Evolutionary conservation across 2,888 invertebrate species (phyloP), one percentile per base, ranked within the genome.

Genomic region (Acleris literana): DNA sequence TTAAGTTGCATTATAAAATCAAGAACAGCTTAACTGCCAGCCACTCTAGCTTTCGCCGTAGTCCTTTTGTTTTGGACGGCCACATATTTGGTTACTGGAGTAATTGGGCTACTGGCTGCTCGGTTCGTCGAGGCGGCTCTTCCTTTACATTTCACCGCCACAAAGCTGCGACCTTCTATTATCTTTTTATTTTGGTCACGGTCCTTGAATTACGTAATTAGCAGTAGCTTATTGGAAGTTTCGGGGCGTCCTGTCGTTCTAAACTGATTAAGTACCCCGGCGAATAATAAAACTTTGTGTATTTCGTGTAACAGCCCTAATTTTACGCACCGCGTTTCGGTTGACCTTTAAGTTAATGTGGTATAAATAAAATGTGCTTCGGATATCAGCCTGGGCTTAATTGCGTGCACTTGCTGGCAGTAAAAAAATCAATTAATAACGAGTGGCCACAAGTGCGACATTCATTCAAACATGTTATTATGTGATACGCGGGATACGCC

Each of bases 181-280:
- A 81, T 75, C 78, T 85, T 86, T 86, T 88, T 85, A 87, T 86
- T 88, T 84, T 74, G 78, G 87, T 89, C 87, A 90, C 87, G 88
- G 88, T 85, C 77, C 83, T 87, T 87, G 87, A 85, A 90, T 90
- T 86, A 88, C 85, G 82, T 90, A 90, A 92, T 92, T 90, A 90
- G 87, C 81, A 79, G 86, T 81, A 84, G 83, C 82, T 84, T 85
- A 87, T 89, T 87, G 84, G 80, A 79, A 84, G 79, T 83, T 81
- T 74, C 73, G 79, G 80, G 79, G 79, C 78, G 80, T 82, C 80
- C 79, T 81, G 82, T 83, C 78, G 80, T 78, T 77, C 76, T 76
- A 84, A 81, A 78, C 75, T 79, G 80, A 85, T 86, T 84, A 83
- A 81, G 80, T 80, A 77, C 76, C 68, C 66, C 65, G 70, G 69